phyloP scores from a whole-genome alignment of 1,140 invertebrate species.

The Andricus grossulariae region DNA sequence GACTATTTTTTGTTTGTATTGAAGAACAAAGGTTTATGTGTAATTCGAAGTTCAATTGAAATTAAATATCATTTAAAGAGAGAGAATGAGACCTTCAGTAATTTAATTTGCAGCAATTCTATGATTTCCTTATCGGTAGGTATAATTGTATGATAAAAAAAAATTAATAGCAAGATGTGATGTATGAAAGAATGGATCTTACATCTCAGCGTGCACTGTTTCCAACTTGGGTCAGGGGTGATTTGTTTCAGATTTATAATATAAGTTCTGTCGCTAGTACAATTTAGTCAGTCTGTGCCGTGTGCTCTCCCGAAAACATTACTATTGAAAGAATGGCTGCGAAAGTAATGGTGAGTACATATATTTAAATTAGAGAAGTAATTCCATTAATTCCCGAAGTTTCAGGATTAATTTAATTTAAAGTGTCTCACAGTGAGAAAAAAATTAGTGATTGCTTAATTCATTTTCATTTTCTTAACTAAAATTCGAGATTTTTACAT shows the following conservation, averaged over 20 bases:
- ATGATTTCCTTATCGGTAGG: neutral
- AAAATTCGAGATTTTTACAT: neutral
- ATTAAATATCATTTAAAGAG: too few relatives aligned
- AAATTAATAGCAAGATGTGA: conserved; percentile 28
- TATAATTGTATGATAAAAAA: neutral
- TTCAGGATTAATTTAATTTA: neutral
- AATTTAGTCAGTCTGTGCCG: conserved; percentile 55
- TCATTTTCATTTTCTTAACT: neutral
- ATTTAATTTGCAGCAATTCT: neutral
- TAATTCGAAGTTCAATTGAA: too few relatives aligned
- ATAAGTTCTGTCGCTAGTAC: conserved; percentile 49
- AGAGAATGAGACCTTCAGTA: neutral
- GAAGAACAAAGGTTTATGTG: too few relatives aligned
- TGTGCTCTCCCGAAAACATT: conserved; percentile 44
- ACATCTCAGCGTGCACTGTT: conserved; percentile 46
- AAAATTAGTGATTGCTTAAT: too few relatives aligned
- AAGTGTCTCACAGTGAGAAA: too few relatives aligned
- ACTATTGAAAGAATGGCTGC: conserved; percentile 55
- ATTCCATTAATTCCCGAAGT: neutral
- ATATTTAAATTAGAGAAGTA: neutral
- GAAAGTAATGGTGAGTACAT: conserved; percentile 62
- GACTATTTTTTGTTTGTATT: too few relatives aligned
- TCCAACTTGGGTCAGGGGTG: conserved; percentile 64
- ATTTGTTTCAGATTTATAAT: conserved; percentile 68
- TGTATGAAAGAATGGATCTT: conserved; percentile 41